These are phyloP conservation scores for Ceratothoa steindachneri DNA, from an alignment of 2,888 invertebrate species.

Conservation along the genomic window DNA sequence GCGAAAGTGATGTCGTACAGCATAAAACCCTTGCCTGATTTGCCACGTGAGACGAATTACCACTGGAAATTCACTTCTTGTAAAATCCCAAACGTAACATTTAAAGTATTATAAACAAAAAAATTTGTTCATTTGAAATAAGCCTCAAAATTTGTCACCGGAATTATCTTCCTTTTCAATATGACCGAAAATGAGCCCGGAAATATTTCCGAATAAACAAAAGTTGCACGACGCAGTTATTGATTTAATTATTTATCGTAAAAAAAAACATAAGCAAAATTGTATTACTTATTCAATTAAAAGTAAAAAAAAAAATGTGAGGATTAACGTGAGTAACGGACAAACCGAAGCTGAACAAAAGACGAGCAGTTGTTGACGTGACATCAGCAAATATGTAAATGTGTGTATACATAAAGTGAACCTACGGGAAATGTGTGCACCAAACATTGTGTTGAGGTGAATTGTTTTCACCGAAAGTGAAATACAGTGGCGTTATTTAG, in stretches of 20 bases:
- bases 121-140: background rate
- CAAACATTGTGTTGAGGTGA: too few relatives aligned
- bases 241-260: too few relatives aligned
- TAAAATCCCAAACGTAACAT: background rate
- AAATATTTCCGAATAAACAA: background rate
- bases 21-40: background rate
- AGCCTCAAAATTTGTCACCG: background rate
- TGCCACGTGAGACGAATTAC: slow-evolving; percentile 4
- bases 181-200: too few relatives aligned
- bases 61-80: background rate
- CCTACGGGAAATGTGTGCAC: too few relatives aligned
- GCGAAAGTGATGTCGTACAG: slow-evolving; percentile 12
- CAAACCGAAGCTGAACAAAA: too few relatives aligned
- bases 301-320: background rate
- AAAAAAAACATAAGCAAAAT: too few relatives aligned
- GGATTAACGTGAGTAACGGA: too few relatives aligned
- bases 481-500: too few relatives aligned
- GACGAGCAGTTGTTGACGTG: too few relatives aligned
- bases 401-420: too few relatives aligned
- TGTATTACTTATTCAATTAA: background rate
- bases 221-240: background rate
- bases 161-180: background rate
- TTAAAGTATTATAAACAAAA: background rate
- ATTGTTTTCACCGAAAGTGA: too few relatives aligned
- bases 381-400: too few relatives aligned